Evolutionary conservation across 2,888 invertebrate genomes (phyloP).

Genomic region (Celastrina argiolus): DNA sequence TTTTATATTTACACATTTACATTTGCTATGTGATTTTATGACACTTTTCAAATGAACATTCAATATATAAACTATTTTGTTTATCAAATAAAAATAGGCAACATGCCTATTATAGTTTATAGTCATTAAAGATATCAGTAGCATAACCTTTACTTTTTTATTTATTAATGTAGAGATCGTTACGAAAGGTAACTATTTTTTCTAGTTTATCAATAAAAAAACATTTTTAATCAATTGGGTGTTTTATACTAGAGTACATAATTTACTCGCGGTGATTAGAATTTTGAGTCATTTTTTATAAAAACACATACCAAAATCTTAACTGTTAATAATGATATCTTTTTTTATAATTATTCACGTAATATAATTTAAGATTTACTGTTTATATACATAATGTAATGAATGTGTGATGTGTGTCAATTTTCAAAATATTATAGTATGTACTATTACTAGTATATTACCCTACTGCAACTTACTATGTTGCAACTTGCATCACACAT

Average conservation of each 20-base stretch:
- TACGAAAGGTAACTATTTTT: background rate
- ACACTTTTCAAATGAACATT: background rate
- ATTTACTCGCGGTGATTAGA: background rate
- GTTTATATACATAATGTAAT: background rate
- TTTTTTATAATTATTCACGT: background rate
- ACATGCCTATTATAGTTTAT: no score
- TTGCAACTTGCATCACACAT: no score
- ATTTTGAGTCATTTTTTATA: background rate
- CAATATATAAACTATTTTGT: background rate
- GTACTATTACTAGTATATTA: no score
- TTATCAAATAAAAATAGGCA: no score
- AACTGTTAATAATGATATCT: background rate
- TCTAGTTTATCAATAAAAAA: background rate
- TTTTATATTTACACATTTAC: constrained; percentile 12
- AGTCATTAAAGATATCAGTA: no score
- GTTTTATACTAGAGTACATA: background rate
- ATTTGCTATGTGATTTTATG: constrained; percentile 16
- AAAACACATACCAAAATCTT: constrained; percentile 11
- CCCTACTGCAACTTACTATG: no score
- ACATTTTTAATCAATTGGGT: background rate
- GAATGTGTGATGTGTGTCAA: no score
- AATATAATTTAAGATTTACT: constrained; percentile 10
- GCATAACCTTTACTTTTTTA: no score
- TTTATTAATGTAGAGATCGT: no score
- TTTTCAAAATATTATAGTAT: no score